These are phyloP conservation scores for Pseudachorutes palmiensis DNA, from an alignment of 1,140 invertebrate species.

Conservation along the genomic window DNA sequence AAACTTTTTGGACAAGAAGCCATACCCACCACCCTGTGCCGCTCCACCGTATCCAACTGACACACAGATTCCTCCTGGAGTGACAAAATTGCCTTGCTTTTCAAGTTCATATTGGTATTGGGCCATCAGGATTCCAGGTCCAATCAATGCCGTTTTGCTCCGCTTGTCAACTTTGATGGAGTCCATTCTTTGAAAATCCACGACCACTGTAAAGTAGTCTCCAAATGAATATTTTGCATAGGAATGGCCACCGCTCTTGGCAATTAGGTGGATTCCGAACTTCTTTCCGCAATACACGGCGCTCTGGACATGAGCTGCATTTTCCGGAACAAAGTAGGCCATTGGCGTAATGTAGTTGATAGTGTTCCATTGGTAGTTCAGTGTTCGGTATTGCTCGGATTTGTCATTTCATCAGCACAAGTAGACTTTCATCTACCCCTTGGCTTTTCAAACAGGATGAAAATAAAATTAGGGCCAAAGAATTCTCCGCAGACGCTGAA, in stretches of 20 bases:
- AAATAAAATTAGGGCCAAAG: no score
- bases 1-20: not conserved
- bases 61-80: not conserved
- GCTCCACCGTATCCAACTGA: not conserved
- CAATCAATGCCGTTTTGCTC: not conserved
- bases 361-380: slow-evolving; percentile 3
- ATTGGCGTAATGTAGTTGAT: not conserved
- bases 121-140: not conserved
- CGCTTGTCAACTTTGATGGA: not conserved
- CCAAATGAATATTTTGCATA: not conserved
- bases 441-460: no score
- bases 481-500: no score
- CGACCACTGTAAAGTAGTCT: not conserved
- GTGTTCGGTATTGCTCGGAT: not conserved
- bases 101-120: not conserved
- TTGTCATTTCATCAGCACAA: no score
- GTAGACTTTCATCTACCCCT: no score
- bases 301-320: not conserved
- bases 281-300: not conserved
- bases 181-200: not conserved
- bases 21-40: not conserved
- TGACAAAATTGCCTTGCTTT: not conserved
- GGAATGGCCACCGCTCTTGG: slow-evolving; percentile 8
- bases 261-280: not conserved
- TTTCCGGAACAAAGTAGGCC: not conserved